phyloP scores from a whole-genome alignment of 2,797 vertebrate genomes.

The Macropodus opercularis region DNA sequence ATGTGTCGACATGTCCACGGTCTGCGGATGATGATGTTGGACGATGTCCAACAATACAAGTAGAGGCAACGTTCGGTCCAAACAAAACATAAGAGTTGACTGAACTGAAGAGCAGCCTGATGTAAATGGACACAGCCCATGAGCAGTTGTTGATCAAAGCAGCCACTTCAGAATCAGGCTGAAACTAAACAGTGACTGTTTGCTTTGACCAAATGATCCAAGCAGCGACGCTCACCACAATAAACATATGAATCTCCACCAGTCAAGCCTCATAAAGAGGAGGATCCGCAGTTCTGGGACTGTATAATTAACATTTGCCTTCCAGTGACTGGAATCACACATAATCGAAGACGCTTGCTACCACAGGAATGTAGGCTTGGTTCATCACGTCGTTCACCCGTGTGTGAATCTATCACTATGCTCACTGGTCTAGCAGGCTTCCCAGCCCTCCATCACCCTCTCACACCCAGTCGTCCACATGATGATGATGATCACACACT shows the following conservation, averaged over 20 bases:
- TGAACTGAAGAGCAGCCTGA: not conserved
- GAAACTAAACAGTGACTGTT: not conserved
- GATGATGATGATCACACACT: constrained; percentile 9
- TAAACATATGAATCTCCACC: not conserved
- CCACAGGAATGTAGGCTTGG: no score
- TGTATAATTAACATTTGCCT: not conserved
- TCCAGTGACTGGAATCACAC: no score
- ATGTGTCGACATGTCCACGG: not conserved
- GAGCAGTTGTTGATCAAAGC: not conserved
- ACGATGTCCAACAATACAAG: not conserved
- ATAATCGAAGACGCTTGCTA: no score
- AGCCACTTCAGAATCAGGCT: not conserved
- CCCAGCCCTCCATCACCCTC: no score
- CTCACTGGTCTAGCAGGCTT: not conserved
- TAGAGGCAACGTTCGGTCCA: not conserved
- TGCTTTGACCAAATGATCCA: constrained; percentile 4
- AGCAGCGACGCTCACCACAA: not conserved
- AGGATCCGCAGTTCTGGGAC: not conserved
- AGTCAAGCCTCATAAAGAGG: not conserved
- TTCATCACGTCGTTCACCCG: no score
- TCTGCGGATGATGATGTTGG: not conserved
- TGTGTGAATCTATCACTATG: no score
- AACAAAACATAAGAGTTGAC: not conserved
- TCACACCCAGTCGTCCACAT: no score
- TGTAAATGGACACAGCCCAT: not conserved